Conservation (phyloP, 2,888 invertebrate genomes). For the Metellina segmentata region DNA sequence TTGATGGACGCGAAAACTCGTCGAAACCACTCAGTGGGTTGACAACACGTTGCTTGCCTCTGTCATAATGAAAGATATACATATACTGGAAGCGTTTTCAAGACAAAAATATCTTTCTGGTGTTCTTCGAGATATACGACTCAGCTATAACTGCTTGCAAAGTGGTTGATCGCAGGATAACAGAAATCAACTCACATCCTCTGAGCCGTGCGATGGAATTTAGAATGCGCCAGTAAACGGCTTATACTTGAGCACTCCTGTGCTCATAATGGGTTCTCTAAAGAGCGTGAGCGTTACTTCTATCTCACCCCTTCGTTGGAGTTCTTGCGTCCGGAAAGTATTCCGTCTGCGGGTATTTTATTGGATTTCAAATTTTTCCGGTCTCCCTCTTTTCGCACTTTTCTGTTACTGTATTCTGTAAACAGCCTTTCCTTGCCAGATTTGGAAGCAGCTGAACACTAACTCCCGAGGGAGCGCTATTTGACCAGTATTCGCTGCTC, state of each 20-base stretch:
- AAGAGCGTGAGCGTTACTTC: not conserved
- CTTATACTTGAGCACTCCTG: not conserved
- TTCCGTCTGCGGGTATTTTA: constrained; percentile 29
- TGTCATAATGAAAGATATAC: too few species aligned
- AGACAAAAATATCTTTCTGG: too few species aligned
- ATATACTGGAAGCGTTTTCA: too few species aligned
- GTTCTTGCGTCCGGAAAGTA: not conserved
- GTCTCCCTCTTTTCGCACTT: constrained; percentile 32
- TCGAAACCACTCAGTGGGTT: too few species aligned
- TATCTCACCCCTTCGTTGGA: not conserved
- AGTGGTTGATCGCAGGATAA: too few species aligned
- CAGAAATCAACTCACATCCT: not conserved
- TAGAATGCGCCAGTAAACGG: not conserved
- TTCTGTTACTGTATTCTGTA: constrained; percentile 35
- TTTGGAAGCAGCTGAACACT: constrained; percentile 49
- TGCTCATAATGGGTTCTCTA: constrained; percentile 3
- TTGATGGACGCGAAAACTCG: too few species aligned
- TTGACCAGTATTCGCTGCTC: constrained; percentile 60
- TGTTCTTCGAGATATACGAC: too few species aligned
- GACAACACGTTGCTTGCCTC: too few species aligned
- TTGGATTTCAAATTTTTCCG: constrained; percentile 58
- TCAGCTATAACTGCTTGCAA: too few species aligned
- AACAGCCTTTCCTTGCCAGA: constrained; percentile 43
- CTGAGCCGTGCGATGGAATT: not conserved
- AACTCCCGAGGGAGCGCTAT: constrained; percentile 37